A percentile compares a stretch with the other conserved stretches of the same genome.
These are phyloP conservation scores for Tringa solitaria DNA, from an alignment of 2,113 vertebrate species.

Conservation along the genomic window DNA sequence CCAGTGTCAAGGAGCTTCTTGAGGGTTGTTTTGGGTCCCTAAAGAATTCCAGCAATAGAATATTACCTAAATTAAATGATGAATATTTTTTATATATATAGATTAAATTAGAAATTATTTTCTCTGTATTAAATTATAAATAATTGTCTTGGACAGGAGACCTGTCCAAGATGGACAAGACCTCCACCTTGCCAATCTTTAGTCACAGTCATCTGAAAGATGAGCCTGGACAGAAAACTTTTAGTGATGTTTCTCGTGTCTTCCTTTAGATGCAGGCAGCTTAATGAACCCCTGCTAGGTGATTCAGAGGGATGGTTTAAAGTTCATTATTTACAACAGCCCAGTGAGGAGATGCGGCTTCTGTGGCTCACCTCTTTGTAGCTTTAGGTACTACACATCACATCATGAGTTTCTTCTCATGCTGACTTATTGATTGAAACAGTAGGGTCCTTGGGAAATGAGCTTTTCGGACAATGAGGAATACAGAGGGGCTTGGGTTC, in stretches of 20 bases:
- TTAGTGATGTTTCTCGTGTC: background rate
- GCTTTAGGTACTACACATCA: background rate
- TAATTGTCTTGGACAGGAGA: background rate
- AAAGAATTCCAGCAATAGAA: background rate
- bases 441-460: accelerated
- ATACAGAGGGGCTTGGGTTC: background rate
- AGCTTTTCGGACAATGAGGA: background rate
- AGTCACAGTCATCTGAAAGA: background rate
- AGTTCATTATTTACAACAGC: background rate
- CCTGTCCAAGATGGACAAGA: background rate
- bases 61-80: background rate
- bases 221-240: background rate
- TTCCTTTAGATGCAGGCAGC: background rate
- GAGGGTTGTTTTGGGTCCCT: background rate
- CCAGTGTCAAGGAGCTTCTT: background rate
- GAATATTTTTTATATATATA: background rate
- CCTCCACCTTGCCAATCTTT: background rate
- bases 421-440: background rate
- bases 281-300: accelerated
- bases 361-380: background rate
- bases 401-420: background rate
- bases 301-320: background rate
- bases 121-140: background rate
- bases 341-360: background rate
- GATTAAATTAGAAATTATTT: background rate